Evolutionary conservation across 2,113 vertebrate species (phyloP), one percentile per base, ranked within the genome.

Genomic region (Taurulus bubalis): DNA sequence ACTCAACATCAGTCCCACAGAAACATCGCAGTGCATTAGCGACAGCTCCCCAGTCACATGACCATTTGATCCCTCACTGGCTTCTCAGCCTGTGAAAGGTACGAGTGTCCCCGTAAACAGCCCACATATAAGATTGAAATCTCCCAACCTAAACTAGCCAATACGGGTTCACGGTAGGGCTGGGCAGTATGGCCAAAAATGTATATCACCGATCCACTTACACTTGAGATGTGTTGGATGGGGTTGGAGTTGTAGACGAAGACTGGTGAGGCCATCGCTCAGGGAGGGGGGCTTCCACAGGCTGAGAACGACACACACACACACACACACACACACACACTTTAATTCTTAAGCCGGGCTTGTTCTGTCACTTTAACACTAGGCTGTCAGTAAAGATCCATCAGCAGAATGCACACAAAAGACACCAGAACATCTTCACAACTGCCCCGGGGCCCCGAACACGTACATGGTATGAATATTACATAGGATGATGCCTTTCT

Each of bases 181-280:
- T n/a, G n/a, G n/a, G n/a, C n/a, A n/a, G n/a, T n/a, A n/a, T n/a
- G n/a, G n/a, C n/a, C n/a, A n/a, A n/a, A n/a, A n/a, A n/a, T n/a
- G n/a, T n/a, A n/a, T n/a, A n/a, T n/a, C n/a, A n/a, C n/a, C n/a
- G n/a, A n/a, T n/a, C 6, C 26, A 84, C 94, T 92, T 77, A 95
- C 94, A 70, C 88, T 90, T 82, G 93, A 88, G 87, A 90, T 92
- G 89, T 86, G 91, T 32, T 75, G 64, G 47, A 93, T 60, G 24
- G 85, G 75, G 71, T 82, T 94, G 91, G 93, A 87, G 88, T 88
- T 92, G 76, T 90, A 94, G 73, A 84, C 74, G 55, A 92, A 91
- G 87, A 93, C 80, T 62, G 93, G 89, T 71, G 91, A 93, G 80
- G 91, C 84, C 91, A 90, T 92, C 18, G 11, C 67, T 79, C 68